Evolutionary conservation across 2,888 invertebrate genomes (phyloP), one percentile per base, ranked within the genome.

Genomic region (Leptinotarsa tumamoca): DNA sequence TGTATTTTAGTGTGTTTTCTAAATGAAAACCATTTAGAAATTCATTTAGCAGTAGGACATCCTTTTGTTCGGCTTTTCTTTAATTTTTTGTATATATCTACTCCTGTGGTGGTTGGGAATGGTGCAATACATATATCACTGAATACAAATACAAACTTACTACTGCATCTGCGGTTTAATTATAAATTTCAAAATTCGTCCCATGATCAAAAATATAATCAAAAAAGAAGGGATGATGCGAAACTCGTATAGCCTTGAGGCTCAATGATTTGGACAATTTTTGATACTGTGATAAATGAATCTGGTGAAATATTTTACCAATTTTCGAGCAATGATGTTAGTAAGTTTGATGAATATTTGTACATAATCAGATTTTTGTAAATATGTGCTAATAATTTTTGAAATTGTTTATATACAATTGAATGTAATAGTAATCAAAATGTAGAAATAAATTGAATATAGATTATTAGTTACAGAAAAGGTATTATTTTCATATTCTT

Each of bases 91-190:
- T 85, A 84, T 71, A 85, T 85, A 84, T 76, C 75, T 71, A 68
- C 58, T 80, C 80, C 83, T 84, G 82, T 83, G 89, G 89, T 88
- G 89, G 89, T 89, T 88, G 89, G 88, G 88, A 85, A 76, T 86
- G 87, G 88, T 89, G 89, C 89, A 89, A 89, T 88, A 88, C 80
- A 81, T 79, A 79, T 81, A 80, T 83, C 79, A 80, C 78, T 77
- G 27, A 63, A 58, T 54, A 71, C 67, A 76, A 70, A 70, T 61
- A 83, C 86, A 85, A 86, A 86, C 86, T 86, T 86, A 85, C 86
- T 86, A 86, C 79, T 84, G 84, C 84, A 85, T 82, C 85, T 84
- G 84, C 84, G 81, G 78, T 78, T 79, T 74, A 76, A 81, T 80
- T 68, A 77, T 70, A 23, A 73, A 76, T 72, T 43, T 18, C 67